Base-by-base conservation (phyloP, 2,888 invertebrate genomes). In the Tanaodytes sp. region DNA sequence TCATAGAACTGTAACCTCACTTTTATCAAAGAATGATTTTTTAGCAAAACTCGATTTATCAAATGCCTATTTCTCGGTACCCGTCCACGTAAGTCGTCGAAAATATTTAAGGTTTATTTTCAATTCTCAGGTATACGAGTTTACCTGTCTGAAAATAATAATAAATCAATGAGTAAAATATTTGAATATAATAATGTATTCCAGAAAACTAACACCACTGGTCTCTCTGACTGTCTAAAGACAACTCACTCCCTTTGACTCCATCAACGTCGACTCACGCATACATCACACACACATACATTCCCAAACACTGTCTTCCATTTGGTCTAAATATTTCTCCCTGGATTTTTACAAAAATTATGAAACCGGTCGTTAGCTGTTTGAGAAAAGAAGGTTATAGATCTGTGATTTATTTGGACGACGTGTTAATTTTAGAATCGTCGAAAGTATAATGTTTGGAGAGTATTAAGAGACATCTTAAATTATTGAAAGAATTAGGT, bases 251-350 rank as follows among this genome's bases (percentile, higher is more conserved):
- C n/a, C n/a, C n/a, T n/a, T n/a, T n/a, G n/a, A n/a, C n/a, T n/a
- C n/a, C n/a, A n/a, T n/a, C n/a, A n/a, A n/a, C n/a, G n/a, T n/a
- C n/a, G n/a, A n/a, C n/a, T n/a, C n/a, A n/a, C n/a, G n/a, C n/a
- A n/a, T n/a, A n/a, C n/a, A n/a, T n/a, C n/a, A n/a, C n/a, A n/a
- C n/a, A n/a, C n/a, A n/a, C n/a, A n/a, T n/a, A n/a, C n/a, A n/a
- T n/a, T n/a, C n/a, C n/a, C n/a, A n/a, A n/a, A n/a, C n/a, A n/a
- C n/a, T n/a, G n/a, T n/a, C n/a, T n/a, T 2, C 70, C 69, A 1
- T 75, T 75, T 33, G 71, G 71, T 0, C 18, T 75, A n/a, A 73
- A 61, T 14, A 67, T 65, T 1, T 72, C 71, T 2, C 73, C 73
- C 1, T 73, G 67, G 40, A 39, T 72, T 5, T 76, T 70, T 27